Evolutionary conservation across 2,113 vertebrate genomes (phyloP).

Genomic region (Pachyramphus minor): DNA sequence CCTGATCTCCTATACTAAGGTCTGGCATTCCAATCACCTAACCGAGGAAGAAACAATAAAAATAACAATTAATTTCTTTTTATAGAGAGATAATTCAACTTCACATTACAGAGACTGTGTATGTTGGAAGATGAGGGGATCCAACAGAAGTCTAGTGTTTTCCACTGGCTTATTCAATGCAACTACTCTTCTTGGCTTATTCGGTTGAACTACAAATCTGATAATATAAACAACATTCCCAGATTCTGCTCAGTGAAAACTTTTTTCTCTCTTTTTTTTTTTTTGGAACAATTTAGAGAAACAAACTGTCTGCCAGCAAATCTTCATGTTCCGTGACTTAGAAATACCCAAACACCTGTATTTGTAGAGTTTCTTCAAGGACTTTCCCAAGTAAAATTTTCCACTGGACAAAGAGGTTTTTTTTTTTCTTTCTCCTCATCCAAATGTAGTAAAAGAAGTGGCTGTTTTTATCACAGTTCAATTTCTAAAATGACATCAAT

Average conservation of each 20-base stretch:
- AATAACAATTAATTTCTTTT: neutral
- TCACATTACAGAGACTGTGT: neutral
- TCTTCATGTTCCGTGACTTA: neutral
- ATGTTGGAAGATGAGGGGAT: neutral
- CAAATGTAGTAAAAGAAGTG: neutral
- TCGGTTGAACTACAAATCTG: neutral
- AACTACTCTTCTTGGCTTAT: neutral
- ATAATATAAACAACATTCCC: neutral
- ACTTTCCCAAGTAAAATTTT: neutral
- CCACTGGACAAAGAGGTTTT: neutral
- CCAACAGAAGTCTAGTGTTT: neutral
- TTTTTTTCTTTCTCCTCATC: neutral
- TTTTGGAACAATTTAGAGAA: neutral
- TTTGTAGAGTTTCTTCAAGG: neutral
- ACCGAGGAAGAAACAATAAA: neutral
- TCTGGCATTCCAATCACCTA: neutral
- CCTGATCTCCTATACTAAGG: neutral
- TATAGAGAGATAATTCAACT: neutral
- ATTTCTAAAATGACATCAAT: neutral
- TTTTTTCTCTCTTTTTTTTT: neutral
- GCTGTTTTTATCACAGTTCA: neutral
- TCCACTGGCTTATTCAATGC: neutral
- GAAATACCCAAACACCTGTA: neutral
- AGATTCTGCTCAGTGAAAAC: neutral
- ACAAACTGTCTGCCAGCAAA: slow-evolving; percentile 8